These are phyloP conservation scores for Lepidocolaptes lacrymiger DNA, from an alignment of 2,797 vertebrate genomes.

Conservation along the genomic window DNA sequence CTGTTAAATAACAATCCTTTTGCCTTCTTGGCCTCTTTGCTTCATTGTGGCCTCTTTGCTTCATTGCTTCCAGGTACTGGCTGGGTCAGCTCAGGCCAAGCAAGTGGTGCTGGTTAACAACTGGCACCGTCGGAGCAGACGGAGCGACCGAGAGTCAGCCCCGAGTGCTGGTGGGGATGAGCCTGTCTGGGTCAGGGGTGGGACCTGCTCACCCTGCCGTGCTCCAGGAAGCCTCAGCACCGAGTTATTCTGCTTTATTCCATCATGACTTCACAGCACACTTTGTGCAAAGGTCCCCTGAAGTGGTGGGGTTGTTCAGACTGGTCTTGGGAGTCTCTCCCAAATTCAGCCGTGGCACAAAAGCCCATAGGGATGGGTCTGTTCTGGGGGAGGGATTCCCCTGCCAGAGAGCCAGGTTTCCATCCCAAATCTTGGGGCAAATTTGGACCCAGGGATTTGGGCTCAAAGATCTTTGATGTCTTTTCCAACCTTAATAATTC, in stretches of 20 bases:
- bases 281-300: neutral
- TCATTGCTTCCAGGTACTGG: constrained; percentile 30
- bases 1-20: neutral
- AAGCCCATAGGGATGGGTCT: neutral
- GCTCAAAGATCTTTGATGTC: neutral
- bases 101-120: constrained; percentile 34
- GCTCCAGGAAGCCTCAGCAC: neutral
- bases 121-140: neutral
- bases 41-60: constrained; percentile 6
- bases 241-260: neutral
- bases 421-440: neutral
- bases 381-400: neutral
- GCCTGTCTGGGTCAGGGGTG: neutral
- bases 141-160: neutral
- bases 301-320: neutral
- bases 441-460: neutral
- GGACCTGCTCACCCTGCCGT: neutral
- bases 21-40: neutral
- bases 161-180: neutral
- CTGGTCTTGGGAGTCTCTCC: neutral
- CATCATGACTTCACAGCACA: neutral
- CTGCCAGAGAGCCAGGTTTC: neutral
- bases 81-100: constrained; percentile 12
- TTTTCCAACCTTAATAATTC: neutral
- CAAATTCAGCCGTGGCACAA: neutral